phyloP scores from a whole-genome alignment of 2,888 invertebrate species.

The Mactromeris polynyma region DNA sequence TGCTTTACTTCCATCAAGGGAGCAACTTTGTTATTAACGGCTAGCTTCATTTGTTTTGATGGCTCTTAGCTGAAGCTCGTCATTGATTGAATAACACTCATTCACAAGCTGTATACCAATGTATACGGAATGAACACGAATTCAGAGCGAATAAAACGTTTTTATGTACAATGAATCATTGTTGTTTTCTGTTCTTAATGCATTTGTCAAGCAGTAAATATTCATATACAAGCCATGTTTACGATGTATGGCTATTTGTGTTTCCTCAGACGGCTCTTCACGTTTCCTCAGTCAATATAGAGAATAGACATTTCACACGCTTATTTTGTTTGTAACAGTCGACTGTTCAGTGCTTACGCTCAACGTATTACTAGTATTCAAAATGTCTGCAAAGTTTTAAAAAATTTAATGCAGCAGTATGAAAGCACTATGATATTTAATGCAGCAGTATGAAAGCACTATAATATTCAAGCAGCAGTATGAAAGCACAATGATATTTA shows the following conservation, averaged over 20 bases:
- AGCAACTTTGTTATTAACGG: background rate
- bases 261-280: background rate
- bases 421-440: too few species aligned
- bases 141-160: background rate
- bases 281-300: background rate
- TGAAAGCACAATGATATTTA: too few species aligned
- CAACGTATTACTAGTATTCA: too few species aligned
- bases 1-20: constrained; percentile 6
- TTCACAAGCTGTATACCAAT: background rate
- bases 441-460: too few species aligned
- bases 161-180: background rate
- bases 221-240: background rate
- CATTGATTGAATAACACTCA: constrained; percentile 6
- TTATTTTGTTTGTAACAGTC: too few species aligned
- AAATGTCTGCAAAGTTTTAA: too few species aligned
- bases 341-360: too few species aligned
- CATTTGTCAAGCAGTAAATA: background rate
- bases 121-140: background rate
- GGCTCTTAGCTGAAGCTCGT: background rate
- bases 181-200: background rate
- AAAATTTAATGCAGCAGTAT: too few species aligned
- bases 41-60: background rate
- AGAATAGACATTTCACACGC: too few species aligned
- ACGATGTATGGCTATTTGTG: background rate
- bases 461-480: too few species aligned